A percentile compares a stretch with the other conserved stretches of the same genome.
These are phyloP conservation scores for Ctena decussata DNA, from an alignment of 2,888 invertebrate species.

Conservation along the genomic window DNA sequence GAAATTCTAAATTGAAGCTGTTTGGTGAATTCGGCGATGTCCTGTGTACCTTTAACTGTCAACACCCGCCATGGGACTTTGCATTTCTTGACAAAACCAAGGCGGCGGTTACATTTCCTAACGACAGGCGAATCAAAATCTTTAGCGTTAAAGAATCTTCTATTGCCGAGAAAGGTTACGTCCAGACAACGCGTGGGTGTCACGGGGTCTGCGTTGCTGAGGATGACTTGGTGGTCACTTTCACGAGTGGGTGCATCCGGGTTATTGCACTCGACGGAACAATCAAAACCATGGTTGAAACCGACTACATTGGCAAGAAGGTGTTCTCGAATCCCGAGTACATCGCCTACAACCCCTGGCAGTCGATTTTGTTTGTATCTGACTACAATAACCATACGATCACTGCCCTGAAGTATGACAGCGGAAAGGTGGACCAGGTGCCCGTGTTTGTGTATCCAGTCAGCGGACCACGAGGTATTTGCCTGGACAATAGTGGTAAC, in stretches of 20 bases:
- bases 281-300: slow-evolving; percentile 64
- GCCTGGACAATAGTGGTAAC: slow-evolving; percentile 51
- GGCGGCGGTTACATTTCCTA: slow-evolving; percentile 61
- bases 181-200: slow-evolving; percentile 47
- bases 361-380: slow-evolving; percentile 46
- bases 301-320: slow-evolving; percentile 62
- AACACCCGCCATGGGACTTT: slow-evolving; percentile 61
- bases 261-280: slow-evolving; percentile 55
- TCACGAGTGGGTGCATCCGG: slow-evolving; percentile 56
- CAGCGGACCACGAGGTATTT: slow-evolving; percentile 63
- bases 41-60: slow-evolving; percentile 29
- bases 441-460: slow-evolving; percentile 59
- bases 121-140: slow-evolving; percentile 58
- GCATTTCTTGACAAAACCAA: slow-evolving; percentile 58
- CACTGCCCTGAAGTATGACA: slow-evolving; percentile 54
- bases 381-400: slow-evolving; percentile 66
- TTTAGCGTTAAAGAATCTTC: slow-evolving; percentile 48
- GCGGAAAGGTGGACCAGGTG: slow-evolving; percentile 53
- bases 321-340: slow-evolving; percentile 65
- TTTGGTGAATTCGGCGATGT: slow-evolving; percentile 63
- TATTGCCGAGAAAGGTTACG: slow-evolving; percentile 41
- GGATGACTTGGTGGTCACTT: slow-evolving; percentile 53
- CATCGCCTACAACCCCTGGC: slow-evolving; percentile 52
- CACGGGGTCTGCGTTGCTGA: slow-evolving; percentile 54
- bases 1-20: slow-evolving; percentile 49